Percentiles rank a stretch among this genome's conserved stretches.
Conservation (phyloP, 2,113 vertebrate genomes). For the Dermatemys mawii region DNA sequence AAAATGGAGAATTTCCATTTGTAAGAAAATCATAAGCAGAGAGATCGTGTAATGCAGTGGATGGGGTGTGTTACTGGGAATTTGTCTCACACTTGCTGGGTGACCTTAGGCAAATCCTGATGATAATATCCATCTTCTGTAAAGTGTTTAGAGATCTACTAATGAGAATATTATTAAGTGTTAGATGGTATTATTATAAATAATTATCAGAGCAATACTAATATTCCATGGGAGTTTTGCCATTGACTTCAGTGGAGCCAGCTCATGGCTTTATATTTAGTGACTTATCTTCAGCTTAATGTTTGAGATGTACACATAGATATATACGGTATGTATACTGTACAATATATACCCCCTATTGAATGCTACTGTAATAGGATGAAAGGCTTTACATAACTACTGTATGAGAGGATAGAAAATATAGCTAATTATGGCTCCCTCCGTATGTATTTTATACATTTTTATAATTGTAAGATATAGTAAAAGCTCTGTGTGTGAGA, state of each 20-base stretch:
- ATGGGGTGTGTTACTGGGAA: fast-evolving
- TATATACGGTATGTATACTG: background rate
- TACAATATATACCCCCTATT: background rate
- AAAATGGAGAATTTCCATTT: background rate
- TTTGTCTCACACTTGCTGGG: fast-evolving
- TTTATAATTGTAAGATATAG: background rate
- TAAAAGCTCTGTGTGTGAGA: background rate
- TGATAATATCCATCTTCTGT: background rate
- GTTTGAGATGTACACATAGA: background rate
- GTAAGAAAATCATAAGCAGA: fast-evolving
- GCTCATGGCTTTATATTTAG: background rate
- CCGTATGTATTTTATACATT: background rate
- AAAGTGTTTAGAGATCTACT: fast-evolving
- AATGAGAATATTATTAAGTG: background rate
- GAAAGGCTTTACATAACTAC: background rate
- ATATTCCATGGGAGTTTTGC: background rate
- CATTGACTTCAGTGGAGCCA: background rate
- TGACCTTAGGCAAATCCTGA: background rate
- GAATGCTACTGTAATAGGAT: fast-evolving
- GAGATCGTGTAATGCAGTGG: fast-evolving
- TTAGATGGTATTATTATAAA: background rate
- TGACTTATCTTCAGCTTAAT: too few species aligned
- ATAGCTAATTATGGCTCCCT: background rate
- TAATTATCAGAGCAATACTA: background rate
- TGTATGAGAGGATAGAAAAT: background rate